Percentiles rank a stretch among this genome's conserved stretches.
Conservation (phyloP, 1,140 invertebrate species). For the Pseudomyrmex concolor region DNA sequence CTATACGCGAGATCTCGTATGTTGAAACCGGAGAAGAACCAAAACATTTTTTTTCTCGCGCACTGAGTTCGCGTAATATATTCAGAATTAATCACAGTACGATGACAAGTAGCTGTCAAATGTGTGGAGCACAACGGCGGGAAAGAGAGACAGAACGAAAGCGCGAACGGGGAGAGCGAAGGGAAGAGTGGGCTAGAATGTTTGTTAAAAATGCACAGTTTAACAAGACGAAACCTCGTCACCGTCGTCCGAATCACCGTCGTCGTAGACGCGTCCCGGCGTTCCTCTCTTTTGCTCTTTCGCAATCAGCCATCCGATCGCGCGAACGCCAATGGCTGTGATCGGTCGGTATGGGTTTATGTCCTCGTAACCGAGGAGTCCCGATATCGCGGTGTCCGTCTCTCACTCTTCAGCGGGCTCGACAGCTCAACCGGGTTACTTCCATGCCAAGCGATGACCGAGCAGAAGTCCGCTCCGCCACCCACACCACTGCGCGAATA, state of each 20-base stretch:
- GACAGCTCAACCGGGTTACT: neutral
- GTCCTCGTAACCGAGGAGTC: neutral
- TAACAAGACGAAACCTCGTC: neutral
- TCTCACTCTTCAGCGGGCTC: constrained; percentile 3
- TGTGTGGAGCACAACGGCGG: constrained; percentile 2
- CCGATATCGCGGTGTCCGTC: neutral
- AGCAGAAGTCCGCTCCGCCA: neutral
- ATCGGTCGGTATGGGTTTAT: constrained; percentile 3
- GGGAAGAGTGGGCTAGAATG: constrained; percentile 47
- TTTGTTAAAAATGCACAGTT: constrained; percentile 68
- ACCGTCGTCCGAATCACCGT: neutral
- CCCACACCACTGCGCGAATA: neutral
- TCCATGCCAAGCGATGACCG: constrained; percentile 17
- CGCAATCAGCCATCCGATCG: constrained; percentile 5
- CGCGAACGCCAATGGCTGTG: constrained; percentile 39
- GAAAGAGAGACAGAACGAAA: constrained; percentile 28
- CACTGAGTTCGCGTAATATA: constrained; percentile 34
- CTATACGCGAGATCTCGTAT: too few species aligned
- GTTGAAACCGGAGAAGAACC: neutral
- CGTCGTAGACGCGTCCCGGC: constrained; percentile 25
- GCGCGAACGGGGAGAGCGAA: neutral
- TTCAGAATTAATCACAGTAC: constrained; percentile 48
- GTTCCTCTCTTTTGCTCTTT: neutral
- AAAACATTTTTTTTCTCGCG: neutral
- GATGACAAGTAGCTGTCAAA: constrained; percentile 68